phyloP scores from a whole-genome alignment of 2,888 invertebrate species.

The Athetis lepigone region DNA sequence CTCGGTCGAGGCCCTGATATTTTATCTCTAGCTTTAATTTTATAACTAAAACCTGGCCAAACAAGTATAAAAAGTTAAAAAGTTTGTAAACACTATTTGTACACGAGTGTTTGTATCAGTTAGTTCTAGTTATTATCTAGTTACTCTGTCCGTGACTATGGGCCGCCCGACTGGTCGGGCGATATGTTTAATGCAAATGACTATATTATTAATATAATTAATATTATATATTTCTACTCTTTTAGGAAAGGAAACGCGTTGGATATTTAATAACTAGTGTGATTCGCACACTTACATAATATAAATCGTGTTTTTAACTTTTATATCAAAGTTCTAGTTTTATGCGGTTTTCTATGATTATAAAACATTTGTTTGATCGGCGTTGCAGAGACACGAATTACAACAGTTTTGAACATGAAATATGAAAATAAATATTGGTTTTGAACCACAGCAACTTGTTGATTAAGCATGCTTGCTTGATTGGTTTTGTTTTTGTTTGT shows the following conservation, averaged over 20 bases:
- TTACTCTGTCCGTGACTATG: slow-evolving; percentile 24
- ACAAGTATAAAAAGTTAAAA: slow-evolving; percentile 58
- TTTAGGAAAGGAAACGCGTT: slow-evolving; percentile 26
- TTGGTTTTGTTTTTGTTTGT: slow-evolving; percentile 41
- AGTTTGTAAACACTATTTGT: slow-evolving; percentile 47
- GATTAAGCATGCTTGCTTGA: slow-evolving; percentile 40
- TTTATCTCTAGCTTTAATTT: slow-evolving; percentile 65
- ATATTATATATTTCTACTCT: too few relatives aligned
- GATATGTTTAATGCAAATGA: slow-evolving; percentile 22
- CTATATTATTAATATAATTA: too few relatives aligned
- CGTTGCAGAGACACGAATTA: slow-evolving; percentile 9
- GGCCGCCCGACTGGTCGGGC: slow-evolving; percentile 4
- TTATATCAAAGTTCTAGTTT: slow-evolving; percentile 32
- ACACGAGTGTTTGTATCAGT: slow-evolving; percentile 41
- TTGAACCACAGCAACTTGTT: slow-evolving; percentile 47
- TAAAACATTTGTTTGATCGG: slow-evolving; percentile 24
- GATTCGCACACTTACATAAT: slow-evolving; percentile 23
- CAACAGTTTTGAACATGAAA: slow-evolving; percentile 28
- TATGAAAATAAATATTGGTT: slow-evolving; percentile 34
- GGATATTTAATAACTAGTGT: slow-evolving; percentile 13
- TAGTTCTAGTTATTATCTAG: slow-evolving; percentile 43
- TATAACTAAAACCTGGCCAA: slow-evolving; percentile 37
- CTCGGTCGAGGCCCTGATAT: slow-evolving; percentile 48
- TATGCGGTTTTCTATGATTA: slow-evolving; percentile 29
- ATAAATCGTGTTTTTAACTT: slow-evolving; percentile 10